Conservation (phyloP, 2,888 invertebrate species). For the Opisthograptis luteolata region DNA sequence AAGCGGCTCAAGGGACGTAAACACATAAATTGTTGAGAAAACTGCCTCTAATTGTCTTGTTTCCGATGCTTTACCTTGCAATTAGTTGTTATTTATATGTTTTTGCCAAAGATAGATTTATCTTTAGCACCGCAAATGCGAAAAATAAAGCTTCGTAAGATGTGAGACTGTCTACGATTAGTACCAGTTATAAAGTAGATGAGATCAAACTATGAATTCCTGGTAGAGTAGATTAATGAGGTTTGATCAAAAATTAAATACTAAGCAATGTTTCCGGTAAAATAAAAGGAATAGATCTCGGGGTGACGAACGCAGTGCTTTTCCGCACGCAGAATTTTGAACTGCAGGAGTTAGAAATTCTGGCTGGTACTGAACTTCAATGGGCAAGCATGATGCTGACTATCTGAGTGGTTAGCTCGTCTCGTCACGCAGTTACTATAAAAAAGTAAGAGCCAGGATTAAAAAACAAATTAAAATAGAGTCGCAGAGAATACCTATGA, state of each 20-base stretch:
- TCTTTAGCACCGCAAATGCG: slow-evolving; percentile 9
- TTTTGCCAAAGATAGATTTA: slow-evolving; percentile 43
- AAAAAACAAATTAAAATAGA: slow-evolving; percentile 72
- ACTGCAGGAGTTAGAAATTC: too few relatives aligned
- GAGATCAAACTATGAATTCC: too few relatives aligned
- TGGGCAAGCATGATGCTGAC: too few relatives aligned
- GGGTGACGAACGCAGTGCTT: too few relatives aligned
- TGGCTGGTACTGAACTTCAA: too few relatives aligned
- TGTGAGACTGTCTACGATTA: background rate
- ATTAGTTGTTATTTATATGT: slow-evolving; percentile 70
- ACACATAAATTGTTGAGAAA: slow-evolving; percentile 66
- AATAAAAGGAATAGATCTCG: too few relatives aligned
- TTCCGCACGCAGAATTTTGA: too few relatives aligned
- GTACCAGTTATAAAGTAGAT: too few relatives aligned
- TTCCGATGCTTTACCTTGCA: slow-evolving; percentile 59
- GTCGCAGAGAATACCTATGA: slow-evolving; percentile 50
- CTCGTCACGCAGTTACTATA: slow-evolving; percentile 6
- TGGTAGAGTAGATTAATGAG: too few relatives aligned
- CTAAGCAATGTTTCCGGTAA: too few relatives aligned
- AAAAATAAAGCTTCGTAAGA: slow-evolving; percentile 3
- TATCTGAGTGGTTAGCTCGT: too few relatives aligned
- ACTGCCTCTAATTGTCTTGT: slow-evolving; percentile 69
- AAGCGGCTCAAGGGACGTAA: slow-evolving; percentile 54
- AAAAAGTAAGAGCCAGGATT: slow-evolving; percentile 37
- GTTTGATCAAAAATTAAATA: background rate